phyloP scores from a whole-genome alignment of 30 jellyfish, hydroid and myxozoan species.

The Aurelia aurita complex sp. Pacific region DNA sequence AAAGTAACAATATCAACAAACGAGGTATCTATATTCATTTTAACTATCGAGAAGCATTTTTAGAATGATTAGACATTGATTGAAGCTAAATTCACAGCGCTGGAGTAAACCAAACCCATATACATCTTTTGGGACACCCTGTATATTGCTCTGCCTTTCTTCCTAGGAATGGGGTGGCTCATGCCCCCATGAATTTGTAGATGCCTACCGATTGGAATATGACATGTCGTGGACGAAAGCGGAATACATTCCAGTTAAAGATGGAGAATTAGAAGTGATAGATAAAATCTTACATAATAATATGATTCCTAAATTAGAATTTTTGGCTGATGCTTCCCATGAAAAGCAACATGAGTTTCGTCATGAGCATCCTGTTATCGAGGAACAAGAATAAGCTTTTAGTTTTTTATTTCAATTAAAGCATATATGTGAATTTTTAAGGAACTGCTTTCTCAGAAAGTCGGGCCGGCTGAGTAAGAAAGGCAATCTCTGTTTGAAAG shows the following conservation, averaged over 20 bases:
- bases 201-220: slow-evolving; percentile 90
- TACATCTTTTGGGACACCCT: too few relatives aligned
- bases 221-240: slow-evolving; percentile 96
- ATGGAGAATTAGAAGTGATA: slow-evolving; percentile 67
- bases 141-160: background rate
- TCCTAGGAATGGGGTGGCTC: slow-evolving; percentile 87
- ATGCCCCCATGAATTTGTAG: slow-evolving; percentile 93
- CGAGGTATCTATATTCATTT: too few relatives aligned
- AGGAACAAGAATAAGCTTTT: slow-evolving; percentile 27
- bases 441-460: too few relatives aligned
- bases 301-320: slow-evolving; percentile 84
- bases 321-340: slow-evolving; percentile 69
- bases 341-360: slow-evolving; percentile 39
- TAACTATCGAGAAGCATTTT: too few relatives aligned
- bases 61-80: too few relatives aligned
- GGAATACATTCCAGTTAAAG: slow-evolving; percentile 65
- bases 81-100: too few relatives aligned
- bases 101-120: too few relatives aligned
- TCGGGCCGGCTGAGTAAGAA: too few relatives aligned
- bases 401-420: too few relatives aligned
- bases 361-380: slow-evolving; percentile 56
- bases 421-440: too few relatives aligned
- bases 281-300: slow-evolving; percentile 72
- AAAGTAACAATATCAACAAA: too few relatives aligned
- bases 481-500: too few relatives aligned